Percentiles rank a stretch among this genome's conserved stretches.
phyloP scores from a whole-genome alignment of 2,888 invertebrate species.

The Sarcophaga variegata region DNA sequence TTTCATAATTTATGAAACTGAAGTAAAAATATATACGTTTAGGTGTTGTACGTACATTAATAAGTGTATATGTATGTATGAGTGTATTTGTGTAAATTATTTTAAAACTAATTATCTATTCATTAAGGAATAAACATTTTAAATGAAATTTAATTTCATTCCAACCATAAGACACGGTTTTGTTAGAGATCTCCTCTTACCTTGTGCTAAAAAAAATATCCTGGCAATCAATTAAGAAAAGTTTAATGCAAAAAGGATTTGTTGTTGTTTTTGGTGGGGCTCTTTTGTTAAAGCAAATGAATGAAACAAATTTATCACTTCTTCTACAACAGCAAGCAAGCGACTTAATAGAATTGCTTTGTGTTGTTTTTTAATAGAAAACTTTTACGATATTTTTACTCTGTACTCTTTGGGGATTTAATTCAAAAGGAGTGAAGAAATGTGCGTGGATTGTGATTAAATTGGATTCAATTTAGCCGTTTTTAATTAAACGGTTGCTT shows the following conservation, averaged over 20 bases:
- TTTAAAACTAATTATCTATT: not conserved
- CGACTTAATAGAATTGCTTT: not conserved
- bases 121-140: not conserved
- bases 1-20: no score
- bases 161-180: no score
- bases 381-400: not conserved
- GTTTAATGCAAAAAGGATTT: not conserved
- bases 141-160: no score
- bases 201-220: not conserved
- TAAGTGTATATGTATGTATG: no score
- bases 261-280: not conserved
- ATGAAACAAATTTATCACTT: not conserved
- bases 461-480: not conserved
- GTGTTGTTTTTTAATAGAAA: not conserved
- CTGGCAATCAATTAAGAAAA: constrained; percentile 9
- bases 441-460: not conserved
- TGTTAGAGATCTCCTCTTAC: no score
- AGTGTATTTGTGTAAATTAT: not conserved
- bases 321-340: not conserved
- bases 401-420: not conserved
- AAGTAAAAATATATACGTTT: no score
- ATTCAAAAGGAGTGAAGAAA: not conserved
- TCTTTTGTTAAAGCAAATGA: not conserved
- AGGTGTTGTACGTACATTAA: no score
- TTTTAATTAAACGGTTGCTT: not conserved